These are phyloP conservation scores for Scotopteryx bipunctaria DNA, from an alignment of 2,888 invertebrate genomes.

Conservation along the genomic window DNA sequence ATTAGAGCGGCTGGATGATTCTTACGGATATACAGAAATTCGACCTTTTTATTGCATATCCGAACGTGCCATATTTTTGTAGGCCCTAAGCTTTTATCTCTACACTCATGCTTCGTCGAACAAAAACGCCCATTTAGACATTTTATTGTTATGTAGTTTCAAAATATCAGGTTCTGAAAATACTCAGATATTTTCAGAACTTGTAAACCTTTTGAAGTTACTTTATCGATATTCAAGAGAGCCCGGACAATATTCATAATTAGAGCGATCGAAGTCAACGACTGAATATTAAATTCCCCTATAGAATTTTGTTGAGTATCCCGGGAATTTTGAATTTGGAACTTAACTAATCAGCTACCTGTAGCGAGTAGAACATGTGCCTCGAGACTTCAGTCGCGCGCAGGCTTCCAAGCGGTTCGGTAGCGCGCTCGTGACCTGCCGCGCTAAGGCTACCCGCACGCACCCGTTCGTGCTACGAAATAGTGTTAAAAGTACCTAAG, in stretches of 20 bases:
- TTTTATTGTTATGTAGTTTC: not conserved
- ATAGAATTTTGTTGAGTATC: constrained; percentile 48
- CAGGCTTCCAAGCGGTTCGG: constrained; percentile 77
- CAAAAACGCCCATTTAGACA: constrained; percentile 13
- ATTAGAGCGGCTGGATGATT: constrained; percentile 26
- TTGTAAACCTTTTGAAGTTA: not conserved
- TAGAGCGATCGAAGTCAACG: constrained; percentile 11
- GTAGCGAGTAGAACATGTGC: constrained; percentile 69
- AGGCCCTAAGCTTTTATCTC: constrained; percentile 24
- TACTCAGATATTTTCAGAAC: not conserved
- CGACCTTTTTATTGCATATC: constrained; percentile 28
- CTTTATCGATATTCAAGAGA: constrained; percentile 15
- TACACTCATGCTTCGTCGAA: constrained; percentile 22
- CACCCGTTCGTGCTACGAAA: constrained; percentile 48
- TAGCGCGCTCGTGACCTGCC: constrained; percentile 62
- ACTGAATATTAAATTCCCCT: constrained; percentile 27
- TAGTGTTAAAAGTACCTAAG: constrained; percentile 42
- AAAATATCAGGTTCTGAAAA: too few relatives aligned
- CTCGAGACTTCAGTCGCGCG: constrained; percentile 74
- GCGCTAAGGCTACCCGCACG: constrained; percentile 56
- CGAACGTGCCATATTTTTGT: constrained; percentile 27
- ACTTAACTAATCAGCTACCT: constrained; percentile 74
- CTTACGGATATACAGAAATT: constrained; percentile 29
- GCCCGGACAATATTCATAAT: constrained; percentile 6
- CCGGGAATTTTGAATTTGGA: constrained; percentile 59